Evolutionary conservation across 2,888 invertebrate genomes (phyloP).

Genomic region (Anoplius nigerrimus): DNA sequence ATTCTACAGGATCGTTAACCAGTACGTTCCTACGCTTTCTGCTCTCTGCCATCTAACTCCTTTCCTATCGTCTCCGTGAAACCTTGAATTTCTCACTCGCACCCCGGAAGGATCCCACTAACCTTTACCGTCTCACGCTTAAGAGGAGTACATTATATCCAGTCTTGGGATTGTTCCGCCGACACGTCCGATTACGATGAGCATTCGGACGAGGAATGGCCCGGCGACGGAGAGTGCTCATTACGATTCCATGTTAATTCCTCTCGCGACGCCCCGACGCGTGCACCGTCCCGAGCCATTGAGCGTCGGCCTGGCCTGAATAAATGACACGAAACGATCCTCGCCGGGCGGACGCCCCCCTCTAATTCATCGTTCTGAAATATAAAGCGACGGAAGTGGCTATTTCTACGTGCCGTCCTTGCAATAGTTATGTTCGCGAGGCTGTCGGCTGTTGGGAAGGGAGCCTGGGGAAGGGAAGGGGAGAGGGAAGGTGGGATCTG

Average conservation of each 20-base stretch:
- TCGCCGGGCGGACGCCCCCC: background rate
- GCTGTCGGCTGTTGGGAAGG: background rate
- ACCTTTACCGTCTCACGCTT: too few species aligned
- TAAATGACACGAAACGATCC: constrained; percentile 20
- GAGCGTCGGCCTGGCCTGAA: constrained; percentile 14
- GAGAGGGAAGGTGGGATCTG: background rate
- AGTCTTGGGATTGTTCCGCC: too few species aligned
- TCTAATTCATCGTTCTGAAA: constrained; percentile 34
- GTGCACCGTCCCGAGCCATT: too few species aligned
- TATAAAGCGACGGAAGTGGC: constrained; percentile 20
- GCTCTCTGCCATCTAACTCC: too few species aligned
- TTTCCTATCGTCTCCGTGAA: too few species aligned
- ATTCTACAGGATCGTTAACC: too few species aligned
- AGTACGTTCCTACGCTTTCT: too few species aligned
- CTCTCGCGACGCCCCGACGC: background rate
- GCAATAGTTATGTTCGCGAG: constrained; percentile 22
- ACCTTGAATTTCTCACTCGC: too few species aligned
- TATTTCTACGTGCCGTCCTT: constrained; percentile 1
- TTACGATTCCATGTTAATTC: background rate
- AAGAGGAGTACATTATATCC: too few species aligned
- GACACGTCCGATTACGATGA: too few species aligned
- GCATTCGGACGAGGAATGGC: too few species aligned
- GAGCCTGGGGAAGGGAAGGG: background rate
- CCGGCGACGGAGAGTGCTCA: background rate
- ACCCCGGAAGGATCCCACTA: too few species aligned